These are phyloP conservation scores for Pyrochroa serraticornis DNA, from an alignment of 2,888 invertebrate species.

Conservation along the genomic window DNA sequence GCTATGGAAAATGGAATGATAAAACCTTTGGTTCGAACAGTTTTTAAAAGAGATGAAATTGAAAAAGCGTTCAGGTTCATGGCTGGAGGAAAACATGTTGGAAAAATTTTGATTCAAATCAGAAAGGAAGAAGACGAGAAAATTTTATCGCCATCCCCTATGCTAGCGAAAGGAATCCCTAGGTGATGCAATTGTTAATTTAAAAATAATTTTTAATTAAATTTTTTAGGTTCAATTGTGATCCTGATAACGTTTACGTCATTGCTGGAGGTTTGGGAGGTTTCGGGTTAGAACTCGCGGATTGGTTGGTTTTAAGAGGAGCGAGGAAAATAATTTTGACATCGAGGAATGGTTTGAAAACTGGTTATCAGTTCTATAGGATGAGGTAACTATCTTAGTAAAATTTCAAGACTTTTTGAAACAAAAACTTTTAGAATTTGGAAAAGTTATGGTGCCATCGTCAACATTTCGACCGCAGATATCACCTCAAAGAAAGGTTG, in stretches of 20 bases:
- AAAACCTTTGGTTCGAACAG: constrained; percentile 69
- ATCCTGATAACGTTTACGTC: constrained; percentile 63
- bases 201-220: not conserved
- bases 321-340: constrained; percentile 79
- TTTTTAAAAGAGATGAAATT: constrained; percentile 69
- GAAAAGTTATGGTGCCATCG: constrained; percentile 70
- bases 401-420: not conserved
- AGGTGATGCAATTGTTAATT: constrained; percentile 28
- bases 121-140: constrained; percentile 50
- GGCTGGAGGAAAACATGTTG: constrained; percentile 78
- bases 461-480: constrained; percentile 73
- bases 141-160: constrained; percentile 10
- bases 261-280: constrained; percentile 87
- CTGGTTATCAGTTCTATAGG: constrained; percentile 75
- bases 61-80: constrained; percentile 75
- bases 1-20: constrained; percentile 62
- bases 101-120: constrained; percentile 66
- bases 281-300: constrained; percentile 86
- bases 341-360: constrained; percentile 73
- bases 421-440: constrained; percentile 61
- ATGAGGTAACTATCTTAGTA: constrained; percentile 7
- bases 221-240: constrained; percentile 49
- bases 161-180: constrained; percentile 29
- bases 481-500: constrained; percentile 73
- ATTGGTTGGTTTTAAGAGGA: constrained; percentile 85